A percentile compares a stretch with the other conserved stretches of the same genome.
phyloP scores from a whole-genome alignment of 2,113 vertebrate species.

The Alexandromys fortis region DNA sequence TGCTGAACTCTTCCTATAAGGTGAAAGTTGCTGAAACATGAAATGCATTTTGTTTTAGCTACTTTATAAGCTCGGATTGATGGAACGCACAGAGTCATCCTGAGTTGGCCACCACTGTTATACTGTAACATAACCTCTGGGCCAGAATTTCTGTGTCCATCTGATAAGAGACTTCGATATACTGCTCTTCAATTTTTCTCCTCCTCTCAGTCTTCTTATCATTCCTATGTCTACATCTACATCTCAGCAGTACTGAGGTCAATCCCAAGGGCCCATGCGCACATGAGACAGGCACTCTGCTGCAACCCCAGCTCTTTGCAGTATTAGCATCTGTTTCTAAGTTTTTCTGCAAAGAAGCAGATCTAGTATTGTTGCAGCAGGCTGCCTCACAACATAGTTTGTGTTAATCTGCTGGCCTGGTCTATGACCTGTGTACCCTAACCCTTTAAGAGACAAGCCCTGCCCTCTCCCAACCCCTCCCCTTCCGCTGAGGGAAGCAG shows the following conservation, averaged over 20 bases:
- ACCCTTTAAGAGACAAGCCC: too few species aligned
- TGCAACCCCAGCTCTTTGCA: background rate
- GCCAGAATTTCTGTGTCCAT: background rate
- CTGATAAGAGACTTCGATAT: background rate
- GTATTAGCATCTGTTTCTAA: background rate
- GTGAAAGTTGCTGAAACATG: background rate
- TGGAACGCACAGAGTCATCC: background rate
- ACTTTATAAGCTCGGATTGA: background rate
- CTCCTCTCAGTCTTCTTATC: background rate
- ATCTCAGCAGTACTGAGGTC: background rate
- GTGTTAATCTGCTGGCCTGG: too few species aligned
- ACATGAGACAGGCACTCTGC: background rate
- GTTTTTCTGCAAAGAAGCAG: background rate
- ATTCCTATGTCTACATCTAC: background rate
- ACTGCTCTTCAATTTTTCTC: background rate
- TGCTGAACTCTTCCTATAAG: slow-evolving; percentile 14
- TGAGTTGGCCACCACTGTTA: background rate
- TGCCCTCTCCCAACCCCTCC: too few species aligned
- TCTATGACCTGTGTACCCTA: too few species aligned
- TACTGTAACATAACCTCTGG: background rate
- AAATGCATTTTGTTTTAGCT: background rate
- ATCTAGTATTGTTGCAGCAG: background rate
- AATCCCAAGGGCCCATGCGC: background rate
- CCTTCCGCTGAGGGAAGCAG: too few species aligned
- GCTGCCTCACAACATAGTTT: too few species aligned